A percentile compares a stretch with the other conserved stretches of the same genome.
phyloP scores from a whole-genome alignment of 2,797 vertebrate species.

The Tympanoctomys barrerae region DNA sequence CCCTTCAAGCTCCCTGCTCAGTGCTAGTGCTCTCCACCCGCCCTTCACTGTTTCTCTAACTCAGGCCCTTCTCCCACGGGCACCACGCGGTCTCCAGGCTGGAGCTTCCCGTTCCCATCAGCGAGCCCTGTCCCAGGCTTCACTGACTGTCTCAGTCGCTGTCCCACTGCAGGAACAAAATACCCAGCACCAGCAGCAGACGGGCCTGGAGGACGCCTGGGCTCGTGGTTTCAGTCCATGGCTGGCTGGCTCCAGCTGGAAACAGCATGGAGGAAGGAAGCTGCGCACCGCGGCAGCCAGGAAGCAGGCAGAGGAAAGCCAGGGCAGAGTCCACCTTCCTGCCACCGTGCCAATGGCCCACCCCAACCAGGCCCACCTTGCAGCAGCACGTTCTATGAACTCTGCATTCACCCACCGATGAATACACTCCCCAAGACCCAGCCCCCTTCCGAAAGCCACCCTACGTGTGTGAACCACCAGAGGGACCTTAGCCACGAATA shows the following conservation, averaged over 20 bases:
- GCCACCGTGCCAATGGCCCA: neutral
- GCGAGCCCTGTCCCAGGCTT: neutral
- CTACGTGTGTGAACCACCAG: neutral
- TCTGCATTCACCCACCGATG: neutral
- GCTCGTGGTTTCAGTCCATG: neutral
- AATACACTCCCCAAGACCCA: neutral
- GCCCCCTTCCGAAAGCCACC: neutral
- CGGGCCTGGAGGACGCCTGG: neutral
- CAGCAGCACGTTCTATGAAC: neutral
- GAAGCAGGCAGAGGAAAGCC: neutral
- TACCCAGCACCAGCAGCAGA: neutral
- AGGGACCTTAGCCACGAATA: neutral
- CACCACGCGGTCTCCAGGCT: too few relatives aligned
- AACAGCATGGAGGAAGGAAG: neutral
- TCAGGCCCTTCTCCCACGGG: neutral
- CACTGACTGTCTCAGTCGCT: neutral
- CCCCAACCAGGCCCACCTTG: neutral
- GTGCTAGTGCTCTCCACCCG: neutral
- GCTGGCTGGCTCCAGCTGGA: neutral
- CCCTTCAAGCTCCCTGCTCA: neutral
- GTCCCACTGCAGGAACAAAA: neutral
- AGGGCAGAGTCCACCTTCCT: neutral
- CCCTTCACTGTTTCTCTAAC: neutral
- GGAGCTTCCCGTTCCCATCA: neutral
- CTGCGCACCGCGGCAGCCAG: neutral